phyloP scores from a whole-genome alignment of 2,113 vertebrate genomes.

The Polyodon spathula region DNA sequence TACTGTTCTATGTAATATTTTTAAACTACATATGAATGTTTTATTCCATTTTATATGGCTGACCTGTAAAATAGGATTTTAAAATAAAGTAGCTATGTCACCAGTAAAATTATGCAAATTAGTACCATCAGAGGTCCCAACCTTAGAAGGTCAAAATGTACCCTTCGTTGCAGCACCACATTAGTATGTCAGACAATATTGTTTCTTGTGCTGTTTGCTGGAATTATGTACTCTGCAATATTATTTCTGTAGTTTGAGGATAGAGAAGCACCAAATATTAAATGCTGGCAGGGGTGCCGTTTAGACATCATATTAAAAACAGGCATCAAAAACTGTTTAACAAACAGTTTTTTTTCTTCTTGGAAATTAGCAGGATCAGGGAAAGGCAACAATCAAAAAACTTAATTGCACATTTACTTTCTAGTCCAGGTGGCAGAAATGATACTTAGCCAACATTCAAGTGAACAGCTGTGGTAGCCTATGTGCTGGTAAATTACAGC shows the following conservation, averaged over 20 bases:
- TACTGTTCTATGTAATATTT: too few species aligned
- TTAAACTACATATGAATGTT: too few species aligned
- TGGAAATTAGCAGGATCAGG: conserved; percentile 39
- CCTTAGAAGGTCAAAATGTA: too few species aligned
- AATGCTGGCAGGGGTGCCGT: not conserved
- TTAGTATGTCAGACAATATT: too few species aligned
- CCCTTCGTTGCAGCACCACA: too few species aligned
- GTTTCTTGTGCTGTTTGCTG: too few species aligned
- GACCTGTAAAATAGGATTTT: too few species aligned
- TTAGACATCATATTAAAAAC: not conserved
- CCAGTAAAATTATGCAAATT: too few species aligned
- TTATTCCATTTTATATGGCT: too few species aligned
- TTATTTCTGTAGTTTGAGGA: not conserved
- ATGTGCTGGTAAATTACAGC: conserved; percentile 44
- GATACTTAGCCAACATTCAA: conserved; percentile 51
- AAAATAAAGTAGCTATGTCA: too few species aligned
- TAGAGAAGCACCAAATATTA: not conserved
- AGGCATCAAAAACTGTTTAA: conserved; percentile 10
- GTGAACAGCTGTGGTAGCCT: conserved; percentile 62
- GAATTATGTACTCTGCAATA: not conserved
- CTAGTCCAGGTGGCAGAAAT: conserved; percentile 53
- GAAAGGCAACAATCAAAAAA: conserved; percentile 44
- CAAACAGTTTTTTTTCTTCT: conserved; percentile 31
- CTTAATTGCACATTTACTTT: conserved; percentile 53
- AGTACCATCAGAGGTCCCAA: too few species aligned